phyloP scores from a whole-genome alignment of 2,113 vertebrate species.

The Xiphorhynchus elegans region DNA sequence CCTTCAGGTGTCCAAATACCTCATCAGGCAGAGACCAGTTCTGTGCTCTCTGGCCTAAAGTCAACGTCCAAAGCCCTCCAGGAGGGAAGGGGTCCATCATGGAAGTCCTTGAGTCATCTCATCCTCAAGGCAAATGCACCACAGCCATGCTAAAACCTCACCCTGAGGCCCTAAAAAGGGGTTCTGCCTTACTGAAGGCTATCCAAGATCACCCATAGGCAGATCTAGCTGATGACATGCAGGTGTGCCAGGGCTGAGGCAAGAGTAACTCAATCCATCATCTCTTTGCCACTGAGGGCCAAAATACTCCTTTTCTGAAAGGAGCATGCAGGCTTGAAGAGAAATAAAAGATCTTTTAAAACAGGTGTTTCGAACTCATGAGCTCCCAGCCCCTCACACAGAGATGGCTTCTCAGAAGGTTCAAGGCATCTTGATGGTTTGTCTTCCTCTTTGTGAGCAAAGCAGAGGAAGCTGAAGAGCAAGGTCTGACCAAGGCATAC shows the following conservation, averaged over 20 bases:
- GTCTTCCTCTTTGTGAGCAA: not conserved
- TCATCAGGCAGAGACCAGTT: not conserved
- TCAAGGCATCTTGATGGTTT: not conserved
- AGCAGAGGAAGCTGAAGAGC: not conserved
- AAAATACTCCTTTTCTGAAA: not conserved
- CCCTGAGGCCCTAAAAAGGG: not conserved
- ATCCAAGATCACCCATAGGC: not conserved
- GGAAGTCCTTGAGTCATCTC: accelerated
- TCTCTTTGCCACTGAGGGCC: not conserved
- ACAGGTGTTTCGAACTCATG: not conserved
- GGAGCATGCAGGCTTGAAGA: not conserved
- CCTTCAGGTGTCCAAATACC: not conserved
- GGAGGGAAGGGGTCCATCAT: not conserved
- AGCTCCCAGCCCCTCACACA: not conserved
- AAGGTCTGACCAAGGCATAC: not conserved
- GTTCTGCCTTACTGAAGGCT: not conserved
- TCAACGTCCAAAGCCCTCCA: not conserved
- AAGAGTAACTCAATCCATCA: not conserved
- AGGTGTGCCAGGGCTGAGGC: accelerated
- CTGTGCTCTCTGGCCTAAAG: not conserved
- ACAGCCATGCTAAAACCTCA: not conserved
- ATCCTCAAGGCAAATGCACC: not conserved
- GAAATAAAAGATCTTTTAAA: not conserved
- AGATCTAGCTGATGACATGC: not conserved
- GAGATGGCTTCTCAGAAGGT: not conserved